Evolutionary conservation across 2,888 invertebrate genomes (phyloP).

Genomic region (Xiphydria camelus): DNA sequence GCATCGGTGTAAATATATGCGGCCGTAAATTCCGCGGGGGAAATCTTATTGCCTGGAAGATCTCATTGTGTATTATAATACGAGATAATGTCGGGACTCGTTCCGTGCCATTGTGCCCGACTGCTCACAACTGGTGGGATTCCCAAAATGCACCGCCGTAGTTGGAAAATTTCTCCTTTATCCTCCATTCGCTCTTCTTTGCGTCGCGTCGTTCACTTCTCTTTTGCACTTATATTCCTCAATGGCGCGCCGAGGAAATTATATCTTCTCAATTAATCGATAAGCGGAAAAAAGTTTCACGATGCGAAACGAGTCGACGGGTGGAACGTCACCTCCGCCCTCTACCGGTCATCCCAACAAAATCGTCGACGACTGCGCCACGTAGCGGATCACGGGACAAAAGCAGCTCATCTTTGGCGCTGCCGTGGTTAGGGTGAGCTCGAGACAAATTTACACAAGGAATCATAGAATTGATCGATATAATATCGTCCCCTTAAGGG

Average conservation of each 20-base stretch:
- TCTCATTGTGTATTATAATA: constrained; percentile 33
- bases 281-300: too few species aligned
- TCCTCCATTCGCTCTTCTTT: not conserved
- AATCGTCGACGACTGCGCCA: too few species aligned
- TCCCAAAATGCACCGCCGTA: not conserved
- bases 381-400: too few species aligned
- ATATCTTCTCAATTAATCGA: too few species aligned
- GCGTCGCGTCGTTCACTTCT: too few species aligned
- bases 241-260: too few species aligned
- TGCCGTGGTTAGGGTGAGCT: constrained; percentile 32
- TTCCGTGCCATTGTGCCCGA: constrained; percentile 26
- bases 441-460: constrained; percentile 34
- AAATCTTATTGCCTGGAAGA: constrained; percentile 36
- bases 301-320: too few species aligned
- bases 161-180: constrained; percentile 7
- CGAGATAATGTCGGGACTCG: constrained; percentile 34
- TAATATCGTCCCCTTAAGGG: too few species aligned
- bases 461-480: constrained; percentile 31
- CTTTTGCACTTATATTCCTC: too few species aligned
- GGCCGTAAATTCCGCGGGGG: constrained; percentile 29
- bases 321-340: too few species aligned
- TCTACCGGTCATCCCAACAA: too few species aligned
- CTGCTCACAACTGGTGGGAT: not conserved
- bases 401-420: too few species aligned
- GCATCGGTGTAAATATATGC: constrained; percentile 22